Evolutionary conservation across 2,113 vertebrate genomes (phyloP).

Genomic region (Gasterosteus nipponicus): DNA sequence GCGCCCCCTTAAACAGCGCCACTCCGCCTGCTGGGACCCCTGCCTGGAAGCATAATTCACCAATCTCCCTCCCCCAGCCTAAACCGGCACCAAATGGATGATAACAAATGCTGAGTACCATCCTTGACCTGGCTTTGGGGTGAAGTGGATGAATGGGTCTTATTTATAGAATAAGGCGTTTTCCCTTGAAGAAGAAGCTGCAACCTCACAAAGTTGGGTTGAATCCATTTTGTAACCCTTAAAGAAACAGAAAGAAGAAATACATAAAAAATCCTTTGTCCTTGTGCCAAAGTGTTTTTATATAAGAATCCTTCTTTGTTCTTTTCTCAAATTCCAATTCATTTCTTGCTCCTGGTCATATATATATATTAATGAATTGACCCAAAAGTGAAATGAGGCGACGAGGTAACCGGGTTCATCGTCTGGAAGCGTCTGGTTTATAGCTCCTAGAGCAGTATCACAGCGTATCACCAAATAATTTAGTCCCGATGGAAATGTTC

Average conservation of each 20-base stretch:
- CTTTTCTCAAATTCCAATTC: not conserved
- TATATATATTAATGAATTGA: not conserved
- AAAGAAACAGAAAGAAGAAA: not conserved
- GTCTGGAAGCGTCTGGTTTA: not conserved
- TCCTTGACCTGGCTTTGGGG: slow-evolving; percentile 32
- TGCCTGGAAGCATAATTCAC: slow-evolving; percentile 54
- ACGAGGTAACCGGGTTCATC: not conserved
- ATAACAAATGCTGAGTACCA: slow-evolving; percentile 43
- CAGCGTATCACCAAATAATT: slow-evolving; percentile 14
- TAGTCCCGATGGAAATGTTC: slow-evolving; percentile 1
- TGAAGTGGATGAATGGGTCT: slow-evolving; percentile 15
- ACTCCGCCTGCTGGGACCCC: slow-evolving; percentile 47
- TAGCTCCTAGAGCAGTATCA: not conserved
- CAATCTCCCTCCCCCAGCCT: slow-evolving; percentile 45
- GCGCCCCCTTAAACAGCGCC: slow-evolving; percentile 47
- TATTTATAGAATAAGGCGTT: slow-evolving; percentile 30
- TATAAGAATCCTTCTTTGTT: not conserved
- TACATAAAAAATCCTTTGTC: not conserved
- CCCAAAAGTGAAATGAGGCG: not conserved
- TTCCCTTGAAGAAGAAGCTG: slow-evolving; percentile 8
- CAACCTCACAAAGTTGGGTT: not conserved
- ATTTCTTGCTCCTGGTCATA: not conserved
- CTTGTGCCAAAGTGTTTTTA: slow-evolving; percentile 3
- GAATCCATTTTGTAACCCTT: not conserved
- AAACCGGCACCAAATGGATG: slow-evolving; percentile 47